phyloP scores from a whole-genome alignment of 2,797 vertebrate species.

The Amniataba percoides region DNA sequence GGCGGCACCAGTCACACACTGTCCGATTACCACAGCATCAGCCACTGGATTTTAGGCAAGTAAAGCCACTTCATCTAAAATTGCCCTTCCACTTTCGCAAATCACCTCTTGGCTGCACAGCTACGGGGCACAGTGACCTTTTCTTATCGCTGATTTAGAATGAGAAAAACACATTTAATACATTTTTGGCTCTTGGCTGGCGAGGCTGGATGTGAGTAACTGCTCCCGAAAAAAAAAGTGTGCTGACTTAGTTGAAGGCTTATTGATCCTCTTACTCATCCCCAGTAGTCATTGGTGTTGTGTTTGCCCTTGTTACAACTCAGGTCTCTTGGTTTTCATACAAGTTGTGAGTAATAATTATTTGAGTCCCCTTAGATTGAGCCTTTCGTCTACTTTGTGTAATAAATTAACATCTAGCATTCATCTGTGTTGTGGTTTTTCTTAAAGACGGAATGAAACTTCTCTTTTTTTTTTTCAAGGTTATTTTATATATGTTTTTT shows the following conservation, averaged over 20 bases:
- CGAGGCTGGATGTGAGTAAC: slow-evolving; percentile 11
- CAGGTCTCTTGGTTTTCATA: slow-evolving; percentile 59
- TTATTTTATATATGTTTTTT: too few relatives aligned
- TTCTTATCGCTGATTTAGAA: slow-evolving; percentile 7
- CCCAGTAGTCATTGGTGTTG: slow-evolving; percentile 29
- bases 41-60: slow-evolving; percentile 6
- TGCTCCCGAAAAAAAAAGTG: slow-evolving; percentile 18
- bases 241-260: slow-evolving; percentile 18
- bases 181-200: slow-evolving; percentile 1
- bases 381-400: slow-evolving; percentile 57
- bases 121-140: background rate
- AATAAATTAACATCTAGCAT: slow-evolving; percentile 71
- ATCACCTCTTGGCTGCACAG: background rate
- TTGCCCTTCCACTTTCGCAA: background rate
- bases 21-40: slow-evolving; percentile 27
- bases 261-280: slow-evolving; percentile 20
- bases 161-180: slow-evolving; percentile 20
- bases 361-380: slow-evolving; percentile 69
- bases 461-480: too few relatives aligned
- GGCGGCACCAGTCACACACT: slow-evolving; percentile 9
- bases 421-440: slow-evolving; percentile 31
- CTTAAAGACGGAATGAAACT: background rate
- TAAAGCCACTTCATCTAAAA: background rate
- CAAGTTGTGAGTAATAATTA: slow-evolving; percentile 70
- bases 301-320: slow-evolving; percentile 51